Evolutionary conservation across 1,140 invertebrate genomes (phyloP), one percentile per base, ranked within the genome.

Genomic region (Kradibia gibbosae): DNA sequence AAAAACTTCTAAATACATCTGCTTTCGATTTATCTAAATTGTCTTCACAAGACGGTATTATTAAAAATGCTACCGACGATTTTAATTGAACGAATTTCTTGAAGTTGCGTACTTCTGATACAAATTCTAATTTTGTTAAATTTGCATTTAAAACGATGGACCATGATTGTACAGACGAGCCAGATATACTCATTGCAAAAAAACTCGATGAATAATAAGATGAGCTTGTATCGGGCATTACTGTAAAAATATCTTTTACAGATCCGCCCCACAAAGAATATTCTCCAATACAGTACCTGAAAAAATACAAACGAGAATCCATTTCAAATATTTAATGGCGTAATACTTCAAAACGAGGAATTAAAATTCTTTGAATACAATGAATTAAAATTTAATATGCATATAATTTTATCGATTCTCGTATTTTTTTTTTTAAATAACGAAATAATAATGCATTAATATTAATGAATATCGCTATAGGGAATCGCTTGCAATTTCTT

Each of bases 251-350:
- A 13, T 81, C 80, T 25, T 76, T 71, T 2, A 81, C 70, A 34
- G 62, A 48, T 57, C 73, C 80, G 15, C 80, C 80, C 73, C 80
- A 81, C 0, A 81, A 20, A 17, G 73, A 70, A 48, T 81, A 81
- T 8, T 45, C 39, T 28, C 80, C 62, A 17, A 42, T 22, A 25
- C 22, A 31, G 22, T 77, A 76, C 42, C 80, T 81, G 48, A 4
- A 34, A 25, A n/a, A 78, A 50, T 8, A 42, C 15, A 36, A 70
- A 53, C 1, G 34, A 8, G 17, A 50, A 31, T 50, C 13, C 25
- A 73, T 73, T 48, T 31, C 11, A 48, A 65, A 65, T n/a, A n/a
- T n/a, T n/a, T n/a, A n/a, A n/a, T n/a, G n/a, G n/a, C n/a, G n/a
- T n/a, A n/a, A n/a, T n/a, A n/a, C n/a, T n/a, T n/a, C n/a, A n/a